These are phyloP conservation scores for Axea sp. DNA, from an alignment of 2,888 invertebrate genomes.

Conservation along the genomic window DNA sequence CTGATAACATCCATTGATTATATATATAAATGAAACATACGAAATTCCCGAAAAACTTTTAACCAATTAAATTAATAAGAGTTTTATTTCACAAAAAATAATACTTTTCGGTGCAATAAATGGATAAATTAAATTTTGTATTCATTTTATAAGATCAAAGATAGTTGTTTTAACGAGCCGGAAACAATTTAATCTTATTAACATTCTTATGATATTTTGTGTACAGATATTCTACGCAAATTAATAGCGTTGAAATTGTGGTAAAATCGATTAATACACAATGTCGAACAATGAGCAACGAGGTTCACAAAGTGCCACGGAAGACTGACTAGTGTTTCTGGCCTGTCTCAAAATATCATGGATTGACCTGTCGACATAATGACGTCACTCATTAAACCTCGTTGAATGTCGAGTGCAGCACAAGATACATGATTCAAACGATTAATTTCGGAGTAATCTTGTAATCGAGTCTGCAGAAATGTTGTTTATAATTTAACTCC, in stretches of 20 bases:
- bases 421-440: slow-evolving; percentile 45
- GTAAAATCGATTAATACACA: slow-evolving; percentile 30
- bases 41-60: no score
- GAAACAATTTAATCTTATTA: no score
- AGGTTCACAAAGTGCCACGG: slow-evolving; percentile 63
- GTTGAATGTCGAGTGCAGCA: slow-evolving; percentile 67
- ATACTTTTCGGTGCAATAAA: no score
- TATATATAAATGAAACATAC: no score
- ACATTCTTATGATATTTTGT: no score
- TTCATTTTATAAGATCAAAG: no score
- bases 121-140: no score
- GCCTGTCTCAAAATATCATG: slow-evolving; percentile 76
- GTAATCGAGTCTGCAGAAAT: slow-evolving; percentile 31
- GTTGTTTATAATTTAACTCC: slow-evolving; percentile 10
- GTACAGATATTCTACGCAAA: no score
- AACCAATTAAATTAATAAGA: slow-evolving; percentile 8
- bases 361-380: slow-evolving; percentile 77
- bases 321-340: slow-evolving; percentile 68
- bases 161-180: no score
- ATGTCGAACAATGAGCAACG: slow-evolving; percentile 50
- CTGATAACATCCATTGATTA: slow-evolving; percentile 73
- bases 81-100: background rate
- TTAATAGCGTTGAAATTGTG: slow-evolving; percentile 8
- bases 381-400: slow-evolving; percentile 79
- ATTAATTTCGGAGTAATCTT: slow-evolving; percentile 48